Percentiles rank a stretch among this genome's conserved stretches.
Evolutionary conservation across 1,140 invertebrate species (phyloP).

Genomic region (Bombus consobrinus): DNA sequence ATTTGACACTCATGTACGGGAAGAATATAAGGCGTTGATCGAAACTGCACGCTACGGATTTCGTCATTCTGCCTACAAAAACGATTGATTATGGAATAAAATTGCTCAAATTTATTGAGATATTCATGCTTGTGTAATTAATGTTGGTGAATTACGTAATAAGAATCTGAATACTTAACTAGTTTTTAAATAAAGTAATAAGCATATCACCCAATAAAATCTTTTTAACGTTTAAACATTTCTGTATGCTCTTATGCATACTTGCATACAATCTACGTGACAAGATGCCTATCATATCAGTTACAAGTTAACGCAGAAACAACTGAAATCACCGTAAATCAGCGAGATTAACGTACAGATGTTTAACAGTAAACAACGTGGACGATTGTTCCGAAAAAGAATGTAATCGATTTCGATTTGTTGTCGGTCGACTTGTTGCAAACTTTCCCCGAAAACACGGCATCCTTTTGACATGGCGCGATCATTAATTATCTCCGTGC

Average conservation of each 20-base stretch:
- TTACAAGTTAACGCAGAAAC: not conserved
- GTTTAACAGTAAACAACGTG: constrained; percentile 8
- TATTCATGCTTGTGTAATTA: no score
- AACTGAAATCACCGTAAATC: not conserved
- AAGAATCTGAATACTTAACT: not conserved
- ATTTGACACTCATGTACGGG: no score
- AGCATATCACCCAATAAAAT: not conserved
- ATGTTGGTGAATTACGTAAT: no score
- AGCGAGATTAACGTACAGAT: not conserved
- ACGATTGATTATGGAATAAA: not conserved
- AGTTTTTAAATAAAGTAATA: not conserved
- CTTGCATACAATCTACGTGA: not conserved
- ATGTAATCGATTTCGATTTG: not conserved
- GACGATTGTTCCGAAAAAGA: not conserved
- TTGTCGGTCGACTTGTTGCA: not conserved
- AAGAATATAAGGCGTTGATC: no score
- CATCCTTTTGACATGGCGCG: not conserved
- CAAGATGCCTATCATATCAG: not conserved
- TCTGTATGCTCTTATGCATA: not conserved
- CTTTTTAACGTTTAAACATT: not conserved
- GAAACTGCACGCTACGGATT: not conserved
- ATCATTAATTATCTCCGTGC: constrained; percentile 26
- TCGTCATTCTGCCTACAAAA: not conserved
- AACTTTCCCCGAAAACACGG: not conserved
- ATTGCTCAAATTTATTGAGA: no score